Evolutionary conservation across 2,113 vertebrate species (phyloP), one percentile per base, ranked within the genome.

Genomic region (Ovis canadensis): DNA sequence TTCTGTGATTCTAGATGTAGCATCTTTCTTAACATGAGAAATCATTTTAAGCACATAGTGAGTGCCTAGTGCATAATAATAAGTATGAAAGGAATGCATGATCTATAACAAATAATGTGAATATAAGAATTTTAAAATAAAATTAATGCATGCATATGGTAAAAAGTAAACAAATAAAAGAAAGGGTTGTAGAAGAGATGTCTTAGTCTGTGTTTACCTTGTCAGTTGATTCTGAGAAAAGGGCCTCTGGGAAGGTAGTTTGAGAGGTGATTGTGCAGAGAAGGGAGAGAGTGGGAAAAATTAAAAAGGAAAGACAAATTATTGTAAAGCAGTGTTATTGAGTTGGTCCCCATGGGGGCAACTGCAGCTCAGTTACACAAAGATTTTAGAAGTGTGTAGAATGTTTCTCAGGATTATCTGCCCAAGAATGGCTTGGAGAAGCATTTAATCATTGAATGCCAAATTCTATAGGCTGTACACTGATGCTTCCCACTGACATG

Each of bases 11-110:
- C 83, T 93, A 96, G 87, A 92, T 77, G 90, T 71, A 64, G 40
- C 82, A 92, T 84, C 54, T 91, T 94, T 74, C n/a, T 90, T 88
- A 88, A 93, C n/a, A 36, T 50, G 50, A 93, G 57, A 96, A 94
- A 90, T 94, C 40, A 90, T 95, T 97, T 87, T 67, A 90, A 97
- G 31, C 33, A 25, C 21, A 6, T 7, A 60, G 31, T 23, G 71
- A 91, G 36, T 84, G 74, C 27, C 50, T 92, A 48, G 50, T 87
- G 15, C 55, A 48, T 93, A 91, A 57, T 45, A 87, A 89, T 88
- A 94, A 92, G 87, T 95, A 52, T 90, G 80, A 92, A 36, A 92
- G 62, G 57, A 67, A 45, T 77, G n/a, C 4, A 54, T 77, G 43
- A 71, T 57, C 60, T 96, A 27, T 81, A 89, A 78, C 67, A 81